Evolutionary conservation across 1,140 invertebrate species (phyloP), one percentile per base, ranked within the genome.

Genomic region (Papilio aristodemus): DNA sequence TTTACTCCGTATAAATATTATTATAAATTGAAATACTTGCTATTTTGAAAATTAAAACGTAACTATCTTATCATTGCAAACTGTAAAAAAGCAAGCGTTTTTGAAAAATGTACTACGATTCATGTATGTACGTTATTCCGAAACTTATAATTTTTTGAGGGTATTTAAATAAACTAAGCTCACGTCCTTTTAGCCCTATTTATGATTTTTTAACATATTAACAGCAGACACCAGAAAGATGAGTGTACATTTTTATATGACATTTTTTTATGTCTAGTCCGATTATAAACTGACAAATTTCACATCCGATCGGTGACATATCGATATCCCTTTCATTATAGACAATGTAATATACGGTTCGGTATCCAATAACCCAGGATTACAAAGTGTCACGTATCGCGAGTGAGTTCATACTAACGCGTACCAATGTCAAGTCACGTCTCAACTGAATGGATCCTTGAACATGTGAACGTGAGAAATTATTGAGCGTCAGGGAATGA

Each of bases 401-500:
- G 19, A 54, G 46, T 54, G 46, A 17, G 46, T 54, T 54, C 46
- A 54, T 54, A 54, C 46, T 19, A 10, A 54, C 19, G 19, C 46
- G 46, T 54, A 19, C 19, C 22, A 54, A 54, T 25, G 17, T 54
- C 46, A 11, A 54, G 46, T 54, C 46, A 54, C 46, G 46, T 54
- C 46, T 54, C 46, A 25, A 54, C 22, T 19, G 46, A 54, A 54
- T 54, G 46, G 46, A 54, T 54, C 46, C 46, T 54, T 54, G 46
- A 54, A 54, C 46, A 54, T 54, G 46, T 54, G 46, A 11, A 54
- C 46, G 46, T 54, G 46, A 54, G 17, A 54, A 54, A 54, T 54
- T 54, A 54, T 54, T 54, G 46, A 54, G 11, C 19, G 10, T 22
- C 13, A 54, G 19, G 10, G 10, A 54, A 54, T 54, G 11, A 22